Conservation (phyloP, 2,113 vertebrate genomes). For the Turdus rufiventris region DNA sequence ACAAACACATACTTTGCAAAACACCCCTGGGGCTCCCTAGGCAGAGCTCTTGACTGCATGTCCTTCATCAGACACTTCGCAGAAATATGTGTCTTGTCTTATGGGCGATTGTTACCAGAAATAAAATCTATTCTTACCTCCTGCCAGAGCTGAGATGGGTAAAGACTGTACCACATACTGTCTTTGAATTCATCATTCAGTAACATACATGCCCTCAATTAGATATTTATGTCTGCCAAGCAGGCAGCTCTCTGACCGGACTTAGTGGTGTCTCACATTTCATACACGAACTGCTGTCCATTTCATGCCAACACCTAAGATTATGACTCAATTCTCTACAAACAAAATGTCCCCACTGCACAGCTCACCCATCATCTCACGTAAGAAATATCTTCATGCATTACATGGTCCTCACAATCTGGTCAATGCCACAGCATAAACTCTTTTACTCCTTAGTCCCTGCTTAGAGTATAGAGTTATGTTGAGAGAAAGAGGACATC, state of each 20-base stretch:
- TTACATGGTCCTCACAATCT: neutral
- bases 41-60: neutral
- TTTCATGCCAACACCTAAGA: neutral
- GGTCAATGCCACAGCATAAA: neutral
- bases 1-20: neutral
- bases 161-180: neutral
- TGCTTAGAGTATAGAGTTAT: neutral
- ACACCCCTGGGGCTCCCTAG: neutral
- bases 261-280: neutral
- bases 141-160: neutral
- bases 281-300: neutral
- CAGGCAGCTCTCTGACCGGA: neutral
- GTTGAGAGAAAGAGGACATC: neutral
- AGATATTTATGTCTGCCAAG: neutral
- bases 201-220: neutral
- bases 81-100: neutral
- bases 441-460: neutral
- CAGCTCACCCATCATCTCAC: neutral
- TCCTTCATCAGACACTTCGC: neutral
- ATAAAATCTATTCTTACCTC: neutral
- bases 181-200: neutral
- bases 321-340: neutral
- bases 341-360: neutral
- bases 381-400: neutral
- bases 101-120: neutral